These are phyloP conservation scores for Zhuqinia jingwanae DNA, from an alignment of 2,888 invertebrate genomes.

Conservation along the genomic window DNA sequence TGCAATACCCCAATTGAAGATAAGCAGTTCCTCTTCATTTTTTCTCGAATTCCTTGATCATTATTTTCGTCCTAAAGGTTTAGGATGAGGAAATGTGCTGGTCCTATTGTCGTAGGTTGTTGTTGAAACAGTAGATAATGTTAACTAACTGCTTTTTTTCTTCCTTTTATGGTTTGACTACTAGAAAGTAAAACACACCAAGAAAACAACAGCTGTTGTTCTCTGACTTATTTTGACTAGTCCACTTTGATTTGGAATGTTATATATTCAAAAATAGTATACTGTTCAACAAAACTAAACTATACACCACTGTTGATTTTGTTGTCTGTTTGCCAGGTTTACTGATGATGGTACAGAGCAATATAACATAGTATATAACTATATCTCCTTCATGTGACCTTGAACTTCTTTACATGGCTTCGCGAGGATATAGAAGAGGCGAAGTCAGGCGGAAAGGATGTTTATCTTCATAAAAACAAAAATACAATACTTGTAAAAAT, in stretches of 20 bases:
- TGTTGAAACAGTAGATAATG: background rate
- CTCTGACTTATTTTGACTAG: background rate
- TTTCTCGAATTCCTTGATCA: background rate
- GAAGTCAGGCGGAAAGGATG: background rate
- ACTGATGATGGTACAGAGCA: no score
- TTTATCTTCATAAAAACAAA: no score
- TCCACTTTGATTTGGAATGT: background rate
- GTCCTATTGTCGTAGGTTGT: background rate
- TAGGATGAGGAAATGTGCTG: background rate
- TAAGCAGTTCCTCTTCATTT: constrained; percentile 14
- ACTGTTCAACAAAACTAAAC: background rate
- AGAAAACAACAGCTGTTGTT: no score
- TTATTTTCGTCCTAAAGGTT: background rate
- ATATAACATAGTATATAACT: no score
- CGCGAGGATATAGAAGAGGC: background rate
- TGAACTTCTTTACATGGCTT: constrained; percentile 10
- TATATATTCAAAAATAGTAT: no score
- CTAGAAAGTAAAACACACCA: no score
- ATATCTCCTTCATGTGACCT: constrained; percentile 38
- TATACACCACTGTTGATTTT: background rate
- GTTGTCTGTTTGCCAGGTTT: constrained; percentile 16
- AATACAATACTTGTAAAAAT: no score
- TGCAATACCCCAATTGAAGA: background rate
- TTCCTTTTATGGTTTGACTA: no score
- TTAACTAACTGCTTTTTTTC: background rate